Conservation (phyloP, 2,797 vertebrate genomes). For the Limosa lapponica region DNA sequence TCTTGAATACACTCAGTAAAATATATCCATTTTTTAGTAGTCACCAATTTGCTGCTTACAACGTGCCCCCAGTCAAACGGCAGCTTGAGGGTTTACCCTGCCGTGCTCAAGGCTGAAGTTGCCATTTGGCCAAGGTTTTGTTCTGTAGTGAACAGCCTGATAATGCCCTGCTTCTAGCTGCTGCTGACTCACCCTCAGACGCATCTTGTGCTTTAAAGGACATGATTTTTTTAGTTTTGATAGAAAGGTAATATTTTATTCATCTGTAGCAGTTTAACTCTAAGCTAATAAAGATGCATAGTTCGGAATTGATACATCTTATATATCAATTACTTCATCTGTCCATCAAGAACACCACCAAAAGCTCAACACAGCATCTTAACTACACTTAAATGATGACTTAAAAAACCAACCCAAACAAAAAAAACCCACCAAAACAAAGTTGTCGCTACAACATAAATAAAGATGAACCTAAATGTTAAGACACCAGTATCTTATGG, state of each 20-base stretch:
- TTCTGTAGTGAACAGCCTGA: background rate
- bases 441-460: background rate
- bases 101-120: background rate
- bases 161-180: background rate
- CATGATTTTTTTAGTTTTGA: background rate
- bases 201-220: background rate
- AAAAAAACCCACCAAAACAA: background rate
- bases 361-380: background rate
- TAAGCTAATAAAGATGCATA: background rate
- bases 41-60: background rate
- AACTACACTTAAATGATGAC: background rate
- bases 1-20: background rate
- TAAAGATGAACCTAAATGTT: background rate
- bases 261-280: background rate
- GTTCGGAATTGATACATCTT: background rate
- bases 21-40: background rate
- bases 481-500: background rate
- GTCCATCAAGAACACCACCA: background rate
- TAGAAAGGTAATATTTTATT: background rate
- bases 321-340: background rate
- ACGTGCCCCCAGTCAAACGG: rapidly evolving
- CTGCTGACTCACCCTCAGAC: background rate
- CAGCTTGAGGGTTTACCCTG: background rate
- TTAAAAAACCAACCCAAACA: too few species aligned
- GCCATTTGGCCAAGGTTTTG: background rate